These are phyloP conservation scores for Hydropsyche tenuis DNA, from an alignment of 1,140 invertebrate species.

Conservation along the genomic window DNA sequence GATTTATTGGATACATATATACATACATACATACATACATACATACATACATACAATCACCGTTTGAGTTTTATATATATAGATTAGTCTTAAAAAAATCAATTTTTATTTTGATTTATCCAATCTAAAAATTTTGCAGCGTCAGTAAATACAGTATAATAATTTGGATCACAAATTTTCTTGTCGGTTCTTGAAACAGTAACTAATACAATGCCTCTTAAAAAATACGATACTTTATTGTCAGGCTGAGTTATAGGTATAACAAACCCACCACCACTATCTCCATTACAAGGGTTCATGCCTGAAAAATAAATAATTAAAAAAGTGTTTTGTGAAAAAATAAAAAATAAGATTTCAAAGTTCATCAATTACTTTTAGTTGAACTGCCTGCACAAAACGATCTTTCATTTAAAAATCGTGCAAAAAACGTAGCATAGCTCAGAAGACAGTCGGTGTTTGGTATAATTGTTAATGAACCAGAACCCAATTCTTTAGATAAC, in stretches of 20 bases:
- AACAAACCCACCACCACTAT: conserved; percentile 34
- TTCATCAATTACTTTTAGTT: not conserved
- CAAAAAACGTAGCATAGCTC: conserved; percentile 60
- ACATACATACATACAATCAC: not conserved
- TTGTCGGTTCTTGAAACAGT: conserved; percentile 23
- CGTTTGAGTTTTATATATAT: not conserved
- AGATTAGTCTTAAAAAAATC: not conserved
- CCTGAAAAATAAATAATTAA: conserved; percentile 13
- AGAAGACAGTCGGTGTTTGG: conserved; percentile 59
- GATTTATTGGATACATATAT: conserved; percentile 7
- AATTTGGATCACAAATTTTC: conserved; percentile 17
- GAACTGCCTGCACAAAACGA: conserved; percentile 61
- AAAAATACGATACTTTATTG: conserved; percentile 24
- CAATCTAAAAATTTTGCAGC: conserved; percentile 25
- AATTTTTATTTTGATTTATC: conserved; percentile 29
- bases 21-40: not conserved
- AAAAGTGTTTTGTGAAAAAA: not conserved
- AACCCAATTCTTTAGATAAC: conserved; percentile 52
- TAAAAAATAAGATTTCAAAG: not conserved
- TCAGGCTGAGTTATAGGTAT: not conserved
- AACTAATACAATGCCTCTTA: conserved; percentile 32
- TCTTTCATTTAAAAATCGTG: conserved; percentile 56
- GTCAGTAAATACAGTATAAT: conserved; percentile 32
- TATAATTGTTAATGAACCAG: conserved; percentile 61
- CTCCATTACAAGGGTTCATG: conserved; percentile 29